Base-by-base conservation (phyloP, 2,888 invertebrate genomes). In the Parelbella ahira region DNA sequence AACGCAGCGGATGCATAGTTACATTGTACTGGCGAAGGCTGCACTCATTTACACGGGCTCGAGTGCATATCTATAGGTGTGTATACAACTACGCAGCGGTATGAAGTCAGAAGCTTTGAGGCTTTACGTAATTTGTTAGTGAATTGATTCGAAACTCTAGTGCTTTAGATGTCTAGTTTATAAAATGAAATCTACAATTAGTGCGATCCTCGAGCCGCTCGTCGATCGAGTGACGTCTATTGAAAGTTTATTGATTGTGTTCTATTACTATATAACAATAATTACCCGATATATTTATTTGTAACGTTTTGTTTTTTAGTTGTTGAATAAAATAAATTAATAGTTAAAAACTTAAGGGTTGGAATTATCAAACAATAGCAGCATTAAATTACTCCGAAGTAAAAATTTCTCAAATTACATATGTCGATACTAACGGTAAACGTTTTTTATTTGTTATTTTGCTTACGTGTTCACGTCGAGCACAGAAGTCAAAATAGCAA, bases 51-150 rank as follows among this genome's bases (percentile, higher is more conserved):
- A 81, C 79, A 77, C 63, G 61, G 58, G 53, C 60, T 37, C 50
- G 56, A 37, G 15, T 37, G 24, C 7, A 23, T 34, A 13, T 34
- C 6, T 43, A 33, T 34, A 23, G 5, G 9, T 32, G n/a, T 39
- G 13, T 10, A 8, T 23, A 18, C 13, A n/a, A 11, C 6, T 25
- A 52, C 49, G 50, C 54, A 55, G 60, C 53, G 59, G 64, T 65
- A 61, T 62, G 62, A 53, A 69, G 63, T 67, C 69, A 68, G 63
- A 63, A 34, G 70, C 74, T 78, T 75, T 74, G 71, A 75, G 65
- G 74, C 70, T 77, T 78, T 80, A 75, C 73, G 76, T 80, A 76
- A 82, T 80, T 80, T 77, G 76, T 66, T 66, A 67, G 61, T 70
- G 70, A 71, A 79, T 78, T 74, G 68, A 63, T 76, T 77, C 69